These are phyloP conservation scores for Nesometra sesokonis DNA, from an alignment of 35 echinoderm and acorn worm genomes.

Conservation along the genomic window DNA sequence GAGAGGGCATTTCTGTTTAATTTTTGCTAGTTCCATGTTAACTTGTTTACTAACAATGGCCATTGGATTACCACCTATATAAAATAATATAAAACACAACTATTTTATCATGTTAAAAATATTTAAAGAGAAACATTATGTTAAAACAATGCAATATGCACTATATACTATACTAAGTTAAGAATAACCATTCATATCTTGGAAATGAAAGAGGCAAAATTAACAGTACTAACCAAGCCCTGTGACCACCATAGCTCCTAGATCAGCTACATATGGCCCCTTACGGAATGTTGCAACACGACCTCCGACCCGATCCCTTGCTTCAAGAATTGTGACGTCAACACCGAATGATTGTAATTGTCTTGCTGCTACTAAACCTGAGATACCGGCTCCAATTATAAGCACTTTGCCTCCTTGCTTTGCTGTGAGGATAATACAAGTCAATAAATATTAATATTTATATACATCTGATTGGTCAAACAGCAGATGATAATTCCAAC, in stretches of 20 bases:
- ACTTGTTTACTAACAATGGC: constrained; percentile 97
- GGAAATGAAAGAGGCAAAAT: too few species aligned
- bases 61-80: constrained; percentile 80
- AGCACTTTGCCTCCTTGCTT: constrained; percentile 1
- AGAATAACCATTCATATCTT: too few species aligned
- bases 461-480: too few species aligned
- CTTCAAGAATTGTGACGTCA: constrained; percentile 87
- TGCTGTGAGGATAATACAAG: not conserved
- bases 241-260: constrained; percentile 95
- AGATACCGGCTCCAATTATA: constrained; percentile 64
- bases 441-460: too few species aligned
- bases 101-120: too few species aligned
- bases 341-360: constrained; percentile 91
- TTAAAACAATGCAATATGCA: too few species aligned
- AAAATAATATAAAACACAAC: too few species aligned
- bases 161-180: too few species aligned
- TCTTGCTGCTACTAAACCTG: constrained; percentile 77
- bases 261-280: constrained; percentile 84
- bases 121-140: too few species aligned
- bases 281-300: constrained; percentile 91
- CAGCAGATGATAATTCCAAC: too few species aligned
- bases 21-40: constrained; percentile 90
- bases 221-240: constrained; percentile 33
- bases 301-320: constrained; percentile 85
- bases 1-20: constrained; percentile 97